Evolutionary conservation across 2,888 invertebrate genomes (phyloP), one percentile per base, ranked within the genome.

Genomic region (Pseudolycoriella hygida): DNA sequence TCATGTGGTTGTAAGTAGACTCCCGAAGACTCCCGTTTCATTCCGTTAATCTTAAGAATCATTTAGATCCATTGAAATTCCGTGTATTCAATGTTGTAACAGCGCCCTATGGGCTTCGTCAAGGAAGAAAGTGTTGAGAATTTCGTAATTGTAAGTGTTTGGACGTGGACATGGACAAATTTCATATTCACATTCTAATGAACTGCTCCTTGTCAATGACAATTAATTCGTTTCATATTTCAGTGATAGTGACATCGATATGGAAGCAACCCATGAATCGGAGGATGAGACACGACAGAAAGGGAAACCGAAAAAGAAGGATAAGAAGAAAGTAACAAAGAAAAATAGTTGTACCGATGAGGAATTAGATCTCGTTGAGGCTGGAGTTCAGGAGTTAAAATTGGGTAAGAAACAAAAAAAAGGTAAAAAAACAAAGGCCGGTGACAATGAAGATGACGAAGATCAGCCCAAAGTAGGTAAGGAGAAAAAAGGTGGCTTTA

Each of bases 401-500:
- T 25, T 25, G 25, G 25, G 25, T 6, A 25, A 25, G 25, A 25
- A 25, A 8, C 5, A 25, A 6, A 25, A 25, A 8, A 25, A 25
- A 8, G 8, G 8, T 25, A 57, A 56, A 46, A 71, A 70, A 54
- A 67, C 68, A 48, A 71, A 68, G 57, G 53, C 50, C 38, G 67
- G 72, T 56, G 64, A 67, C 48, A 59, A 66, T 50, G 52, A 55
- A 47, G 64, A 70, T 52, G 64, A 69, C 52, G 66, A 71, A 55
- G 59, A 71, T 42, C 65, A 57, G 17, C 54, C 49, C 34, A 55
- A 70, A 48, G 67, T 69, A 53, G 67, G 20, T 58, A 8, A 57
- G 57, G 46, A 69, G 71, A 54, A 25, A 8, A 72, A 70, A 55
- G 74, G 75, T 56, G 73, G 72, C 17, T 83, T 83, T 61, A 75